phyloP scores from a whole-genome alignment of 2,797 vertebrate genomes.

The Garrulus glandarius region DNA sequence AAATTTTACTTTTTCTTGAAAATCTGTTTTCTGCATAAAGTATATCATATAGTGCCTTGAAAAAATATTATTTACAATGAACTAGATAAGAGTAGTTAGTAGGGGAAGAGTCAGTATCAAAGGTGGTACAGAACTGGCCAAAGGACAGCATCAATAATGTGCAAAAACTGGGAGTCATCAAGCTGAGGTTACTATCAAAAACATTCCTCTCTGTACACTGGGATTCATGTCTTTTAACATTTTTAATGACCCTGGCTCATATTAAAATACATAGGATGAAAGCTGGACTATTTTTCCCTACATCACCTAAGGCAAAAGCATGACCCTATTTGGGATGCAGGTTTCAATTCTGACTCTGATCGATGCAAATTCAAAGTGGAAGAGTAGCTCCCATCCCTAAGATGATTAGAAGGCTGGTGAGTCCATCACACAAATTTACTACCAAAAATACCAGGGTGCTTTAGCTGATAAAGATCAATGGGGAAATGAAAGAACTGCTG shows the following conservation, averaged over 20 bases:
- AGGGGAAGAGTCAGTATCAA: background rate
- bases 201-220: background rate
- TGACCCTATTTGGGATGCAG: background rate
- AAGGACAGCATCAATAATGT: background rate
- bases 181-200: background rate
- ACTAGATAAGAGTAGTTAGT: background rate
- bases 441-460: background rate
- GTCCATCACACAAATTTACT: background rate
- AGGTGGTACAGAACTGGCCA: background rate
- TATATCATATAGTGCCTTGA: background rate
- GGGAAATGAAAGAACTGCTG: background rate
- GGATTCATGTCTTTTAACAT: background rate
- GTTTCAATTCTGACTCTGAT: background rate
- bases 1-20: background rate
- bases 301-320: background rate
- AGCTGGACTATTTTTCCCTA: background rate
- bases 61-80: background rate
- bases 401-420: background rate
- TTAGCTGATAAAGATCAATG: background rate
- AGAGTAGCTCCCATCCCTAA: background rate
- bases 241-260: background rate
- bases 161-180: background rate
- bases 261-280: background rate
- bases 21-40: background rate
- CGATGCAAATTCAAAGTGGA: background rate